Percentiles rank a stretch among this genome's conserved stretches.
Evolutionary conservation across 2,113 vertebrate genomes (phyloP).

Genomic region (Myrmecobius fasciatus): DNA sequence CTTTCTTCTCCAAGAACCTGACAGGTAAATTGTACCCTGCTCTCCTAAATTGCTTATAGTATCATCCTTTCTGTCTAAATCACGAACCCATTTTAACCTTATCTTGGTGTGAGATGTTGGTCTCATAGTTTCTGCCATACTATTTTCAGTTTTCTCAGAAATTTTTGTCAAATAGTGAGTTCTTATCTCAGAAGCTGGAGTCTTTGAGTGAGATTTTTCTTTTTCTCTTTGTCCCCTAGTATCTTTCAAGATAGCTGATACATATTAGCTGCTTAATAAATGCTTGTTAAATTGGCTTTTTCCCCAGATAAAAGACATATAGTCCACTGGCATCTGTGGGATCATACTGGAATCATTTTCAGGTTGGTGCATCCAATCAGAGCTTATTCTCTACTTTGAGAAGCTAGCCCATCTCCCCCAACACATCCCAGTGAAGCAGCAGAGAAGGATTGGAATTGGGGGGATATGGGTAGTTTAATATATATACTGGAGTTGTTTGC

Average conservation of each 20-base stretch:
- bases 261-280: neutral
- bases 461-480: neutral
- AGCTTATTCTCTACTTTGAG: neutral
- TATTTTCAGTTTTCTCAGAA: too few species aligned
- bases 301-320: neutral
- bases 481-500: too few species aligned
- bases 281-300: neutral
- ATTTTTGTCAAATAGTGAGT: too few species aligned
- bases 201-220: too few species aligned
- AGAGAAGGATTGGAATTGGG: neutral
- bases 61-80: too few species aligned
- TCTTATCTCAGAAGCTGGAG: too few species aligned
- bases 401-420: neutral
- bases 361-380: neutral
- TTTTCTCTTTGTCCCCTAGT: neutral
- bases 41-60: too few species aligned
- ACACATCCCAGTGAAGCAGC: neutral
- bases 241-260: neutral
- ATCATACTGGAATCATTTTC: neutral
- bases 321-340: neutral
- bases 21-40: too few species aligned
- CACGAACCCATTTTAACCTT: too few species aligned
- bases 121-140: too few species aligned
- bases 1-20: too few species aligned
- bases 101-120: too few species aligned